Evolutionary conservation across 2,888 invertebrate genomes (phyloP).

Genomic region (Timema cristinae): DNA sequence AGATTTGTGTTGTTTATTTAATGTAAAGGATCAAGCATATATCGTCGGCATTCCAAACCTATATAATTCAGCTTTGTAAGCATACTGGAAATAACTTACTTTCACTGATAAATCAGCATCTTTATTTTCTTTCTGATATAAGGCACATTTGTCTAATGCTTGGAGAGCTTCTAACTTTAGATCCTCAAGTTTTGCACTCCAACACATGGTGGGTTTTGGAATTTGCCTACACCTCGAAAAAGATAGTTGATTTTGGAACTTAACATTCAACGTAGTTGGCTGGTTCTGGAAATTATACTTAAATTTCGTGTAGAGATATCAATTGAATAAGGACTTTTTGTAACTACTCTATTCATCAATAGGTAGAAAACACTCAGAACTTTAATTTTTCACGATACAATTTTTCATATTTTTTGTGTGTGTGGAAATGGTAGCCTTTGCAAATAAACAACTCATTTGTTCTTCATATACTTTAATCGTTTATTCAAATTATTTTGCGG

Average conservation of each 20-base stretch:
- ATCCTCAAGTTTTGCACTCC: too few relatives aligned
- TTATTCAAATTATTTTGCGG: too few relatives aligned
- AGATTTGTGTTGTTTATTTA: neutral
- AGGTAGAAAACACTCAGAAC: neutral
- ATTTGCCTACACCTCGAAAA: too few relatives aligned
- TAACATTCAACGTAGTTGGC: neutral
- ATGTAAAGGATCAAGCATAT: neutral
- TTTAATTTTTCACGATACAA: neutral
- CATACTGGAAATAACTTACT: neutral
- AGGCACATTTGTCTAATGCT: neutral
- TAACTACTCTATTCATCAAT: neutral
- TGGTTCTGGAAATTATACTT: neutral
- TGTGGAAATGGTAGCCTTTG: too few relatives aligned
- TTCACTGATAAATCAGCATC: neutral
- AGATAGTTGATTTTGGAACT: neutral
- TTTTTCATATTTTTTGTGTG: neutral
- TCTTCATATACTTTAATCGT: too few relatives aligned
- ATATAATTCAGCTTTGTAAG: neutral
- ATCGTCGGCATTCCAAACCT: conserved; percentile 1
- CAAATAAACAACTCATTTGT: too few relatives aligned
- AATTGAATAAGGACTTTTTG: neutral
- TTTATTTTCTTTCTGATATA: neutral
- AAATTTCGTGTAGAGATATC: neutral
- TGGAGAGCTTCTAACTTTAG: neutral
- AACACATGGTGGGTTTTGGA: too few relatives aligned